Percentiles rank a stretch among this genome's conserved stretches.
Evolutionary conservation across 2,797 vertebrate genomes (phyloP).

Genomic region (Silurus lanzhouensis): DNA sequence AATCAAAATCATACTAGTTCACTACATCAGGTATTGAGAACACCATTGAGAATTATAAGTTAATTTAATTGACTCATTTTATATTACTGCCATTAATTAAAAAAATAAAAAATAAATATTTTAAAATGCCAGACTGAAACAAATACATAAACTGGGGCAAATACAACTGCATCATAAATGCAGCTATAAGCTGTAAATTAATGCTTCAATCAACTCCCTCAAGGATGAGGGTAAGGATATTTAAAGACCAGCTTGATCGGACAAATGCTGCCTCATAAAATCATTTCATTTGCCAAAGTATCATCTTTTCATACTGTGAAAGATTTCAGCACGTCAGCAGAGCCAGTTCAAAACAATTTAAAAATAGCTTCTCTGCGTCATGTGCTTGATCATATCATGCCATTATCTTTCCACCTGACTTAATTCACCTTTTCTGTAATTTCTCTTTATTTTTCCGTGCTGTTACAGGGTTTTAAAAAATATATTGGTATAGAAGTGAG

Average conservation of each 20-base stretch:
- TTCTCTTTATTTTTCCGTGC: neutral
- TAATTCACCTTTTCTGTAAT: neutral
- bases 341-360: neutral
- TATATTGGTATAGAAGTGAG: neutral
- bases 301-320: neutral
- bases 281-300: neutral
- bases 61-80: neutral
- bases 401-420: neutral
- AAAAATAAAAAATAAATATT: neutral
- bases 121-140: neutral
- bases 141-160: neutral
- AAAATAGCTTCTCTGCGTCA: neutral
- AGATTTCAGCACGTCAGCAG: neutral
- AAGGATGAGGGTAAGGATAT: neutral
- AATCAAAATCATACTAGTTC: neutral
- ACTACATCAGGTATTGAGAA: neutral
- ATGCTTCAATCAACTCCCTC: neutral
- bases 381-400: neutral
- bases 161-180: neutral
- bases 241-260: neutral
- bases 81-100: neutral
- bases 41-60: neutral
- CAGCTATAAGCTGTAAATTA: neutral
- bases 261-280: neutral
- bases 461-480: neutral